phyloP scores from a whole-genome alignment of 2,113 vertebrate species.

The Notarius quadriscutis region DNA sequence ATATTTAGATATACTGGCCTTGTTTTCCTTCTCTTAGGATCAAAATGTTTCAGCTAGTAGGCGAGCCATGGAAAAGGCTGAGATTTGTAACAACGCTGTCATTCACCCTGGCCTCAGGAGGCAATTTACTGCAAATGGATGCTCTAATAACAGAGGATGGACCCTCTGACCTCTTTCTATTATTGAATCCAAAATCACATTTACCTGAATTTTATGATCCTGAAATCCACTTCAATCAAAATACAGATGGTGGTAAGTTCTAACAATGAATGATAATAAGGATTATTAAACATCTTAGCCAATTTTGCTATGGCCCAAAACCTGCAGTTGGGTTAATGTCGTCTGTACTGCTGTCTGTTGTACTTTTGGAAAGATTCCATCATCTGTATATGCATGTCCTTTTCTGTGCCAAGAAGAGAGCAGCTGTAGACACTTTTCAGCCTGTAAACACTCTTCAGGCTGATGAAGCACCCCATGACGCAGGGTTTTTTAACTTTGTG shows the following conservation, averaged over 20 bases:
- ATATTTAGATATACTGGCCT: slow-evolving; percentile 62
- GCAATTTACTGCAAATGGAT: slow-evolving; percentile 50
- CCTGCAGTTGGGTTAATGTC: background rate
- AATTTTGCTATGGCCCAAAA: background rate
- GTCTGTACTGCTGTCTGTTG: background rate
- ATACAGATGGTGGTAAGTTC: background rate
- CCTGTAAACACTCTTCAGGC: slow-evolving; percentile 45
- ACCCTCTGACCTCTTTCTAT: slow-evolving; percentile 58
- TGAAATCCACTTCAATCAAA: background rate
- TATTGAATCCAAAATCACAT: background rate
- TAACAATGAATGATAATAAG: background rate
- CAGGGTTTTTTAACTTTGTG: slow-evolving; percentile 39
- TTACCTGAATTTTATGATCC: background rate
- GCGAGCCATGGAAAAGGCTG: slow-evolving; percentile 35
- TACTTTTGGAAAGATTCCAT: slow-evolving; percentile 24
- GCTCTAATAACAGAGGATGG: slow-evolving; percentile 32
- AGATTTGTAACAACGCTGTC: slow-evolving; percentile 53
- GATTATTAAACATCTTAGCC: background rate
- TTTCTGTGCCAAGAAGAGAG: slow-evolving; percentile 25
- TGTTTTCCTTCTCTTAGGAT: slow-evolving; percentile 61
- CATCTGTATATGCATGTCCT: slow-evolving; percentile 9
- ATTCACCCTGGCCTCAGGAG: slow-evolving; percentile 54
- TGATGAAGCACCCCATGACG: slow-evolving; percentile 44
- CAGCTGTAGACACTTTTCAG: slow-evolving; percentile 34
- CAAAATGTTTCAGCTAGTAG: slow-evolving; percentile 55